These are phyloP conservation scores for Galbula dea DNA, from an alignment of 2,113 vertebrate species.

Conservation along the genomic window DNA sequence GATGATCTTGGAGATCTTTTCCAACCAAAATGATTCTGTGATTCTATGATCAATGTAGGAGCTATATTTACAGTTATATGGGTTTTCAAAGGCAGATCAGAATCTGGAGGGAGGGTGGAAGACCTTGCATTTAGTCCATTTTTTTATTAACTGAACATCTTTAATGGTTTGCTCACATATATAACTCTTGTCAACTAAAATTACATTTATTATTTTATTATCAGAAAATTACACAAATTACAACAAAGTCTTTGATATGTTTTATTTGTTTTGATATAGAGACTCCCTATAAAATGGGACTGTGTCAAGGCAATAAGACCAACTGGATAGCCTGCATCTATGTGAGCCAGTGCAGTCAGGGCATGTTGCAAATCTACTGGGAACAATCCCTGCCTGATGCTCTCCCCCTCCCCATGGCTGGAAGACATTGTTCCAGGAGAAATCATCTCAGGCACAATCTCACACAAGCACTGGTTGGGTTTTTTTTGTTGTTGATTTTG, in stretches of 20 bases:
- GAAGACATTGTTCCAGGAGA: neutral
- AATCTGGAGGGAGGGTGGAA: neutral
- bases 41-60: neutral
- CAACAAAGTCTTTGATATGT: neutral
- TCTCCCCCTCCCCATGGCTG: neutral
- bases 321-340: neutral
- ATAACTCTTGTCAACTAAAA: neutral
- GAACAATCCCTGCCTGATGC: neutral
- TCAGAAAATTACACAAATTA: neutral
- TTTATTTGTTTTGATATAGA: neutral
- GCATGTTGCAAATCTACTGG: neutral
- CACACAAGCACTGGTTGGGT: neutral
- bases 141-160: neutral
- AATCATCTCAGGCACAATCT: neutral
- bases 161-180: neutral
- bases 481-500: too few relatives aligned
- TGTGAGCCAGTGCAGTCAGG: fast-evolving
- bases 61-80: neutral
- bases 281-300: neutral
- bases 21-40: too few relatives aligned
- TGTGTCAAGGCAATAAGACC: neutral
- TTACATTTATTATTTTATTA: neutral
- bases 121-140: neutral
- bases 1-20: too few relatives aligned
- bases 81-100: neutral